phyloP scores from a whole-genome alignment of 2,888 invertebrate genomes.

The Catonia carolina region DNA sequence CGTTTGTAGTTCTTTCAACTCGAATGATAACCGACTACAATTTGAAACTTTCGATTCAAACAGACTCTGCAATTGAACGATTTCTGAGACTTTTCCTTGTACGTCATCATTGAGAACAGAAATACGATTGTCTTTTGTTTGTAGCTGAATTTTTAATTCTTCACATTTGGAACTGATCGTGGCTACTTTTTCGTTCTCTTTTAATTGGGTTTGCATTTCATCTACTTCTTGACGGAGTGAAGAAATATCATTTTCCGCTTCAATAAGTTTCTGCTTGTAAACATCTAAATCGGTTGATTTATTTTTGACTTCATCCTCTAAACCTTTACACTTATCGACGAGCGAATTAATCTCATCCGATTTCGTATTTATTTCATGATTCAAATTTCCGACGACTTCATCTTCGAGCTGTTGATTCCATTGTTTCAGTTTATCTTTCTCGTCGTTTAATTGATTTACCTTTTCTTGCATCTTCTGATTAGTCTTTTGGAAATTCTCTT shows the following conservation, averaged over 20 bases:
- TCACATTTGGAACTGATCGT: too few relatives aligned
- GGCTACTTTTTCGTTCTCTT: not conserved
- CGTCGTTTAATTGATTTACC: not conserved
- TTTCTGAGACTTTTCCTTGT: too few relatives aligned
- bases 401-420: constrained; percentile 1
- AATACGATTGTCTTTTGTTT: too few relatives aligned
- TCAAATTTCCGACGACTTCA: not conserved
- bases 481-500: not conserved
- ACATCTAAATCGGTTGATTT: not conserved
- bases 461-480: not conserved
- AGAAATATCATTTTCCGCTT: not conserved
- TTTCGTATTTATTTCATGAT: constrained; percentile 2
- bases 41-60: too few relatives aligned
- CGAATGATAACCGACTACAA: too few relatives aligned
- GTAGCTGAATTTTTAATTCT: too few relatives aligned
- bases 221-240: not conserved
- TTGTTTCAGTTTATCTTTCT: constrained; percentile 3
- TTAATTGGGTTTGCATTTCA: not conserved
- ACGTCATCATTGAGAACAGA: too few relatives aligned
- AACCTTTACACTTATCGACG: not conserved
- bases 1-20: not conserved
- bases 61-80: too few relatives aligned
- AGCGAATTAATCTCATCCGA: not conserved
- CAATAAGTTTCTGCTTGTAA: not conserved
- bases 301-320: not conserved